These are phyloP conservation scores for Podiceps cristatus DNA, from an alignment of 2,113 vertebrate species.

Conservation along the genomic window DNA sequence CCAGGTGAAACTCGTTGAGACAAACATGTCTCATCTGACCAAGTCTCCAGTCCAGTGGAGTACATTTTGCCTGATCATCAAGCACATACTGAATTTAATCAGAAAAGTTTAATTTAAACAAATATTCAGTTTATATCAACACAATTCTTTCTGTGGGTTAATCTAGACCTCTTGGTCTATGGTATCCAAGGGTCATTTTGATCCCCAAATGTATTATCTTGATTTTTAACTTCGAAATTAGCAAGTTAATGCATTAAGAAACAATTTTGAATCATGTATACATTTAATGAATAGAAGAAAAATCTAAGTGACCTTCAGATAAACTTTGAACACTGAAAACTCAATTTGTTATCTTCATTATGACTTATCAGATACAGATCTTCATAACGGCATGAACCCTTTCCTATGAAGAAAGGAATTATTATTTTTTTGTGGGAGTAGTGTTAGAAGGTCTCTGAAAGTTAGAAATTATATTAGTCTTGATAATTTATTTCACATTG, in stretches of 20 bases:
- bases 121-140: background rate
- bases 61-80: background rate
- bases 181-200: background rate
- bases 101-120: background rate
- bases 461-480: background rate
- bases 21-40: fast-evolving
- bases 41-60: background rate
- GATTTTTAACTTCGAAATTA: background rate
- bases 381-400: fast-evolving
- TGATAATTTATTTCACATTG: background rate
- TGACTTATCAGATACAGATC: background rate
- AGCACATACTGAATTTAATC: background rate
- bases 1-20: background rate
- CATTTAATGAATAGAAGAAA: background rate
- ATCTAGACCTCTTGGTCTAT: background rate
- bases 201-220: background rate
- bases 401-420: background rate
- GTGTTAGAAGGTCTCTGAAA: background rate
- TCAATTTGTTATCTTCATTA: background rate
- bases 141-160: background rate
- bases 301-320: background rate
- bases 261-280: background rate
- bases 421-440: background rate
- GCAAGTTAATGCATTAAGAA: background rate
- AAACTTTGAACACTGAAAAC: background rate